Evolutionary conservation across 2,113 vertebrate genomes (phyloP).

Genomic region (Mus musculus): DNA sequence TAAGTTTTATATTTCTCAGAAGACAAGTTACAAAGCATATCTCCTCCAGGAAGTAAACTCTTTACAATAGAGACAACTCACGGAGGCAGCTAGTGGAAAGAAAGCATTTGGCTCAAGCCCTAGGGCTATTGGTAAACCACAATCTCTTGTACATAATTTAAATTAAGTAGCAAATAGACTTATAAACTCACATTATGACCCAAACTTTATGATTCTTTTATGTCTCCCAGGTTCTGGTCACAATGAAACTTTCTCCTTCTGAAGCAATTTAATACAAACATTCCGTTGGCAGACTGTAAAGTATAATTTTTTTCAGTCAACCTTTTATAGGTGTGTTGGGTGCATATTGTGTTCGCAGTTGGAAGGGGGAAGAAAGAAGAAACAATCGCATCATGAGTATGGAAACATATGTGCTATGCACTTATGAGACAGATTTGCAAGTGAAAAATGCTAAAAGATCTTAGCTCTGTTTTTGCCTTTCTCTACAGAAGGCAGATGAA

Average conservation of each 20-base stretch:
- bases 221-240: constrained; percentile 86
- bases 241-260: constrained; percentile 84
- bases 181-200: constrained; percentile 85
- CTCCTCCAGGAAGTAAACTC: constrained; percentile 77
- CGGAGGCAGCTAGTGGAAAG: constrained; percentile 63
- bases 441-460: constrained; percentile 82
- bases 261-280: constrained; percentile 86
- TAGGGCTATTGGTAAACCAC: constrained; percentile 82
- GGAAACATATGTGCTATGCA: constrained; percentile 83
- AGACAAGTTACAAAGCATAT: constrained; percentile 75
- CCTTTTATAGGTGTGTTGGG: constrained; percentile 85
- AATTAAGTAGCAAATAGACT: constrained; percentile 85
- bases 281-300: constrained; percentile 84
- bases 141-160: constrained; percentile 84
- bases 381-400: constrained; percentile 80
- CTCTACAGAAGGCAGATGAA: constrained; percentile 78
- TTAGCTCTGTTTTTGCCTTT: constrained; percentile 79
- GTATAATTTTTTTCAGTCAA: constrained; percentile 82
- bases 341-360: constrained; percentile 79
- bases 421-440: constrained; percentile 83
- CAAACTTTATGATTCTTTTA: constrained; percentile 83
- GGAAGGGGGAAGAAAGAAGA: constrained; percentile 63
- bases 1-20: constrained; percentile 83
- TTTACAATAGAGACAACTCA: constrained; percentile 67
- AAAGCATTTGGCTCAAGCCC: constrained; percentile 79